Conservation (phyloP, 2,888 invertebrate genomes). For the Encarsia formosa region DNA sequence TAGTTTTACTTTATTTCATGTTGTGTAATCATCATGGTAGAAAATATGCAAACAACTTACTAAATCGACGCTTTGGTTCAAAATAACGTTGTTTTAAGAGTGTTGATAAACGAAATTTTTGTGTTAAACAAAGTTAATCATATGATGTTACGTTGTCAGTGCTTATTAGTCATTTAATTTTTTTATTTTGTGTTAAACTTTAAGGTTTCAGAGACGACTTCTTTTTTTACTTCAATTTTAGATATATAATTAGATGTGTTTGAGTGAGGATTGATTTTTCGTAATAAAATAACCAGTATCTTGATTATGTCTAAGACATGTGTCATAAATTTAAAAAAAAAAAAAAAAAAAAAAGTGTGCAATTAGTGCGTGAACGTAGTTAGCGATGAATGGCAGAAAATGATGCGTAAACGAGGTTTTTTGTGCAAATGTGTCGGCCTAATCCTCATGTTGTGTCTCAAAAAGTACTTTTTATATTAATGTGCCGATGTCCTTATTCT, state of each 20-base stretch:
- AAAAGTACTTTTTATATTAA: slow-evolving; percentile 51
- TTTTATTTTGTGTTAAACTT: too few species aligned
- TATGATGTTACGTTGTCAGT: slow-evolving; percentile 14
- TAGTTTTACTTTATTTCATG: slow-evolving; percentile 5
- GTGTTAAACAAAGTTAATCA: slow-evolving; percentile 10
- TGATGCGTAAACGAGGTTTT: slow-evolving; percentile 5
- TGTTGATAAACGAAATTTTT: slow-evolving; percentile 10
- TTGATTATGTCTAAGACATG: slow-evolving; percentile 20
- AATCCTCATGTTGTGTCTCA: slow-evolving; percentile 47
- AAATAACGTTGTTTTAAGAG: too few species aligned
- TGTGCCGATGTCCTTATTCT: slow-evolving; percentile 42
- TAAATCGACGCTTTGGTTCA: too few species aligned
- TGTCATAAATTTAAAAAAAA: slow-evolving; percentile 7
- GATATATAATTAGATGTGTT: slow-evolving; percentile 14
- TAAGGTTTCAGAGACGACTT: too few species aligned
- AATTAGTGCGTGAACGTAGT: slow-evolving; percentile 10
- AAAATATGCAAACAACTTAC: background rate
- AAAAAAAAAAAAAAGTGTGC: slow-evolving; percentile 18
- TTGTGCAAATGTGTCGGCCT: slow-evolving; percentile 43
- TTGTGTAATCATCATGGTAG: background rate
- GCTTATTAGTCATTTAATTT: slow-evolving; percentile 21
- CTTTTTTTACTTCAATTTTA: slow-evolving; percentile 9
- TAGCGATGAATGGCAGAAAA: background rate
- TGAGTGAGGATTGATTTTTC: slow-evolving; percentile 20
- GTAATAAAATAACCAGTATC: slow-evolving; percentile 10